Evolutionary conservation across 2,888 invertebrate genomes (phyloP).

Genomic region (Aphrophora alni): DNA sequence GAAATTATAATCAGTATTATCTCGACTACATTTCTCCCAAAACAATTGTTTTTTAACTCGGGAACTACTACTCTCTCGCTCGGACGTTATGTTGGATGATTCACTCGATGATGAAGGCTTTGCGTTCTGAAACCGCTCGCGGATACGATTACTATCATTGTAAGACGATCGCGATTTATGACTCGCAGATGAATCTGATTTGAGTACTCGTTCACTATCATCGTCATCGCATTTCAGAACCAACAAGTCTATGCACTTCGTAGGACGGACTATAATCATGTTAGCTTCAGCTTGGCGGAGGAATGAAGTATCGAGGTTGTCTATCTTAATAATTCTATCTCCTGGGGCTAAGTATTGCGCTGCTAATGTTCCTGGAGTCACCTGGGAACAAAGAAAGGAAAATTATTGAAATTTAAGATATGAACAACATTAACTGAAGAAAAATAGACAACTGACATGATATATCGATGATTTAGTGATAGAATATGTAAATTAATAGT

Average conservation of each 20-base stretch:
- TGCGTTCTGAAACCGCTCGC: not conserved
- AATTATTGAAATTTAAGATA: not conserved
- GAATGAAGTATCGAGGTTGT: constrained; percentile 48
- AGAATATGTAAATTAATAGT: too few species aligned
- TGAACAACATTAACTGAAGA: not conserved
- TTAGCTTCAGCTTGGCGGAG: constrained; percentile 45
- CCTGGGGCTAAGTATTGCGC: constrained; percentile 48
- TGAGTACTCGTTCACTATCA: not conserved
- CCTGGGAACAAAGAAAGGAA: constrained; percentile 40
- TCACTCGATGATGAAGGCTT: not conserved
- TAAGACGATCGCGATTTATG: not conserved
- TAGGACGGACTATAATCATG: constrained; percentile 42
- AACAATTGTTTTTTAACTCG: not conserved
- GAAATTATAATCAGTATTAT: constrained; percentile 7
- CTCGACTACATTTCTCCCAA: constrained; percentile 15
- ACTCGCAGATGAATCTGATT: not conserved
- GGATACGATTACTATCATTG: not conserved
- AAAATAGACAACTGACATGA: not conserved
- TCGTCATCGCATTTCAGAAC: constrained; percentile 41
- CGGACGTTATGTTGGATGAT: not conserved
- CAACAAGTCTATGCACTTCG: constrained; percentile 47
- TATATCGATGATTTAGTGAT: too few species aligned
- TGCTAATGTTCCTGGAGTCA: constrained; percentile 47
- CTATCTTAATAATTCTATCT: constrained; percentile 49
- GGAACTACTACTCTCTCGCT: not conserved